Percentiles rank a stretch among this genome's conserved stretches.
phyloP scores from a whole-genome alignment of 1,140 invertebrate genomes.

The Micrasema minimum region DNA sequence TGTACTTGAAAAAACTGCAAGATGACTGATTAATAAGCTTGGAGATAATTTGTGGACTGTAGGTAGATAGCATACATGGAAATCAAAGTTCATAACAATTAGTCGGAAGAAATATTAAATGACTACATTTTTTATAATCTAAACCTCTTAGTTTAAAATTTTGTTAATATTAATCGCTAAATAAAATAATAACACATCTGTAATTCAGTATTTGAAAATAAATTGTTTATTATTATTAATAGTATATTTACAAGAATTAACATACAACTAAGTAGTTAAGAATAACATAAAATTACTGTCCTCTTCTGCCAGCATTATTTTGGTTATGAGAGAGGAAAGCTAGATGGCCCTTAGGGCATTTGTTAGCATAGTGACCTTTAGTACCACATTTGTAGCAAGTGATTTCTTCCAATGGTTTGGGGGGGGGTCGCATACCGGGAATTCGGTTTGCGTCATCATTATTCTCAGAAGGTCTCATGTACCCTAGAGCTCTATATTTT shows the following conservation, averaged over 20 bases:
- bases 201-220: too few relatives aligned
- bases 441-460: slow-evolving; percentile 55
- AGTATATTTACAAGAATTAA: slow-evolving; percentile 4
- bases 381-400: slow-evolving; percentile 98
- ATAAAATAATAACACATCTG: too few relatives aligned
- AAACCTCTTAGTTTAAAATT: too few relatives aligned
- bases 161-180: too few relatives aligned
- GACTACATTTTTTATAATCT: too few relatives aligned
- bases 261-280: background rate
- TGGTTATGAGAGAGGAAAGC: slow-evolving; percentile 88
- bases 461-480: slow-evolving; percentile 60
- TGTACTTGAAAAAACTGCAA: too few relatives aligned
- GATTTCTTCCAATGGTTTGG: slow-evolving; percentile 91
- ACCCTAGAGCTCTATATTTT: slow-evolving; percentile 62
- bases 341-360: slow-evolving; percentile 96
- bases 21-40: too few relatives aligned
- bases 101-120: too few relatives aligned
- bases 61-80: too few relatives aligned
- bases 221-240: too few relatives aligned
- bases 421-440: slow-evolving; percentile 57
- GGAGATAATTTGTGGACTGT: too few relatives aligned
- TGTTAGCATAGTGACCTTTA: slow-evolving; percentile 99
- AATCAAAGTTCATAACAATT: too few relatives aligned
- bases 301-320: slow-evolving; percentile 38
- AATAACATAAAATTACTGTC: slow-evolving; percentile 1